These are phyloP conservation scores for Patella ulyssiponensis DNA, from an alignment of 2,888 invertebrate genomes.

Conservation along the genomic window DNA sequence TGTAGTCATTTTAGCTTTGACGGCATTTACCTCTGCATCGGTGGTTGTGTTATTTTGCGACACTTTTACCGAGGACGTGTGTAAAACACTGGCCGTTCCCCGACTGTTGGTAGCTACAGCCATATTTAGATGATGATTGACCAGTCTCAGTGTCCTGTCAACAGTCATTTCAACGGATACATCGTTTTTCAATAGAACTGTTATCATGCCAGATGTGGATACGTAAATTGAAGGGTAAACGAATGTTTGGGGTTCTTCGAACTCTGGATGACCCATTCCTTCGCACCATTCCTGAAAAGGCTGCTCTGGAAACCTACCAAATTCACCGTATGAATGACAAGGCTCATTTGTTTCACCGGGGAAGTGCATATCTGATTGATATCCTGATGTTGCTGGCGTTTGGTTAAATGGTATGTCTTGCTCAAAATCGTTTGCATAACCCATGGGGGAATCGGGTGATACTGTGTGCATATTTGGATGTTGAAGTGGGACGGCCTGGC, in stretches of 20 bases:
- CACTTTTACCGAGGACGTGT: conserved; percentile 70
- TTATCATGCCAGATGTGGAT: conserved; percentile 70
- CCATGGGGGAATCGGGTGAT: too few species aligned
- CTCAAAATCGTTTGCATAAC: too few species aligned
- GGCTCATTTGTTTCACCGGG: neutral
- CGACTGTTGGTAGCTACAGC: conserved; percentile 68
- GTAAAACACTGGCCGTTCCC: conserved; percentile 68
- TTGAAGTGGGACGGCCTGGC: too few species aligned
- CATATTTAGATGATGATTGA: conserved; percentile 69
- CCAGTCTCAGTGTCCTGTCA: conserved; percentile 71
- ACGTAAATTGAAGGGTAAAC: conserved; percentile 70
- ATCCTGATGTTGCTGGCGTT: too few species aligned
- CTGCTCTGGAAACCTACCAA: neutral
- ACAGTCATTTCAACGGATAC: conserved; percentile 72
- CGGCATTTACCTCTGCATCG: conserved; percentile 65
- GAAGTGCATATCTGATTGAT: neutral
- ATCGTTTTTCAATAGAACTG: conserved; percentile 69
- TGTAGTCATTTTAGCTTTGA: conserved; percentile 58
- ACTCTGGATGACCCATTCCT: too few species aligned
- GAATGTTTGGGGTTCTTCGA: conserved; percentile 29
- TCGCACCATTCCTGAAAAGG: neutral
- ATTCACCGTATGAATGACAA: too few species aligned
- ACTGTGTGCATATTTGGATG: too few species aligned
- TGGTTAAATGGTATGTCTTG: too few species aligned
- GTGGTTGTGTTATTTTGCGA: conserved; percentile 70